Base-by-base conservation (phyloP, 2,797 vertebrate species). In the Nyctibius grandis region DNA sequence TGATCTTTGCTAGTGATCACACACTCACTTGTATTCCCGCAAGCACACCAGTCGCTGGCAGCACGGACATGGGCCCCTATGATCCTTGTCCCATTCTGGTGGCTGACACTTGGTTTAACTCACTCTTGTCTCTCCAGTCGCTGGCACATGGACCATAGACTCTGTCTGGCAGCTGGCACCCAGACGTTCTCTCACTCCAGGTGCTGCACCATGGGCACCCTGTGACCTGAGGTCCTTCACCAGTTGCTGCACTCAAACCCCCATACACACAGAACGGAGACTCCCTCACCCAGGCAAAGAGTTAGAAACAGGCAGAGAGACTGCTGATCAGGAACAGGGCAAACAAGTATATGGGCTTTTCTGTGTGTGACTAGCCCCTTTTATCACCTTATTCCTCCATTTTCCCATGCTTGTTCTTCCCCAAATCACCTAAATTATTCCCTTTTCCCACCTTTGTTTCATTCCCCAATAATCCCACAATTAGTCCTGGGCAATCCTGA, bases 201-300 rank as follows among this genome's bases (percentile, higher is more conserved):
- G 23, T 40, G n/a, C 4, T 26, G 17, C 33, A 61, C 21, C 16
- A 19, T 26, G 28, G 68, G 6, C 12, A 51, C 8, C n/a, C 28
- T 47, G n/a, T 20, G 23, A 44, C 12, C 4, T 1, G 4, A 22
- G 11, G 2, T 73, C 12, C 9, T 11, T 23, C 20, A 5, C 0
- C 4, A 25, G 9, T 7, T 61, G 7, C 10, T 92, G 19, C 9
- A 33, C 7, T 48, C 40, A 68, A 16, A 44, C 2, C 3, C 18
- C 4, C 23, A 13, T 33, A 31, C 3, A 47, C 4, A 34, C 16
- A 40, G 17, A 61, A 44, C 13, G 12, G 12, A 65, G 7, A 38
- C 51, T 70, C 9, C 9, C 5, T 70, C 9, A 47, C 5, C 9
- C 14, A 48, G 18, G 12, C 6, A 57, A 54, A 44, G 7, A 22